Evolutionary conservation across 2,888 invertebrate species (phyloP).

Genomic region (Beris chalybata): DNA sequence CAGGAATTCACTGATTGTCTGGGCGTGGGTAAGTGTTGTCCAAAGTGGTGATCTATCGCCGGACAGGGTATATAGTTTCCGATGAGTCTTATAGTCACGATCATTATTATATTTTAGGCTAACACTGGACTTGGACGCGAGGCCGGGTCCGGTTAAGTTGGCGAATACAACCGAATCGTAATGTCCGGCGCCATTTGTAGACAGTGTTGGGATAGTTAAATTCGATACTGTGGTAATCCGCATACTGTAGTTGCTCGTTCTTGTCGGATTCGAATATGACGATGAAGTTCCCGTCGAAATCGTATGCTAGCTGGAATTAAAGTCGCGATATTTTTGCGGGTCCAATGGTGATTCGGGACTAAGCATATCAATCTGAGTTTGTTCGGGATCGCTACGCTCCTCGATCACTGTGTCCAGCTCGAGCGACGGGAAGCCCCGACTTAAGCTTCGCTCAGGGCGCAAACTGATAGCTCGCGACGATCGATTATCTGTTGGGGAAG

Average conservation of each 20-base stretch:
- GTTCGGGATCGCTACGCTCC: slow-evolving; percentile 79
- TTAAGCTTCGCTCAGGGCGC: slow-evolving; percentile 67
- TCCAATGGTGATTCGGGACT: slow-evolving; percentile 55
- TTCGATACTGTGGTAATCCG: slow-evolving; percentile 6
- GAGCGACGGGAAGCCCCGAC: slow-evolving; percentile 73
- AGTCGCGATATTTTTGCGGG: slow-evolving; percentile 50
- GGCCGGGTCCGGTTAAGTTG: neutral
- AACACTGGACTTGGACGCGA: slow-evolving; percentile 13
- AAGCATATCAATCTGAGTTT: slow-evolving; percentile 60
- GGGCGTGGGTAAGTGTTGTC: slow-evolving; percentile 78
- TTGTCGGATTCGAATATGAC: neutral
- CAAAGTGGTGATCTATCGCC: slow-evolving; percentile 76
- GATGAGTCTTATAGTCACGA: slow-evolving; percentile 31
- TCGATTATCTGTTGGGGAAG: slow-evolving; percentile 55
- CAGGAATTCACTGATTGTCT: slow-evolving; percentile 58
- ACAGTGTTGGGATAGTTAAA: neutral
- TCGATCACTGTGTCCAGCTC: slow-evolving; percentile 84
- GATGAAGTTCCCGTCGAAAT: slow-evolving; percentile 11
- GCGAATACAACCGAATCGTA: slow-evolving; percentile 19
- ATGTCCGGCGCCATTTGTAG: slow-evolving; percentile 7
- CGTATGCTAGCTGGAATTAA: slow-evolving; percentile 47
- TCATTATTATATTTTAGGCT: slow-evolving; percentile 33
- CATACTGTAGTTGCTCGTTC: neutral
- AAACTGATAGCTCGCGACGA: slow-evolving; percentile 64
- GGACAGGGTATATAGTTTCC: slow-evolving; percentile 47